Base-by-base conservation (phyloP, 2,113 vertebrate genomes). In the Eulemur macaco region DNA sequence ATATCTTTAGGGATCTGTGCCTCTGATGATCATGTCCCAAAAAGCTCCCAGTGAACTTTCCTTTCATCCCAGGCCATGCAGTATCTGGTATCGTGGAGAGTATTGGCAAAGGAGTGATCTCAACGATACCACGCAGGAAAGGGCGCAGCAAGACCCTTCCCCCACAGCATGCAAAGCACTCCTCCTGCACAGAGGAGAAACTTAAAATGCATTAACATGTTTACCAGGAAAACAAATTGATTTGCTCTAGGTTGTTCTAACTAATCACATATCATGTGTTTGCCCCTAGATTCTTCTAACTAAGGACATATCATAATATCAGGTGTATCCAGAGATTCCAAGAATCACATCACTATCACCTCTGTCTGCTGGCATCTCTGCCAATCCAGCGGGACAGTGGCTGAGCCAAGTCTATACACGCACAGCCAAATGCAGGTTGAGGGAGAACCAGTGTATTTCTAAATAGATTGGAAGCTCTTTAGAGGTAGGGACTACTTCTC, bases 41-140 rank as follows among this genome's bases (percentile, higher is more conserved):
- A 84, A 80, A n/a, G 6, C 1, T 86, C 18, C 20, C 27, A 1
- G 1, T 3, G 18, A 45, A 76, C 5, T 97, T 98, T 95, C 99
- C 99, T 39, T 94, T 97, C 0, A 98, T 99, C 13, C 98, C 99
- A 23, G 99, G 99, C 20, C 99, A 99, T 5, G 99, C 99, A 97
- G 99, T 97, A 66, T 98, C 98, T 2, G 99, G 99, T 5, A 97
- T 99, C 20, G 99, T 99, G 84, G 99, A 99, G 96, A 99, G 99
- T 20, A 97, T 99, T 0, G 99, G 96, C 0, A 98, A 99, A 6
- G 99, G 98, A 91, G 99, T 99, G 87, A 98, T 98, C 1, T 98
- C 99, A 12, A 98, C 99, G 71, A 98, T 98, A 83, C 98, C 98
- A 98, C 99, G 99, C 98, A 82, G 95, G 63, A 84, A 68, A 66